Percentiles rank a stretch among this genome's conserved stretches.
Conservation (phyloP, 2,888 invertebrate species). For the Synergus laeviventris region DNA sequence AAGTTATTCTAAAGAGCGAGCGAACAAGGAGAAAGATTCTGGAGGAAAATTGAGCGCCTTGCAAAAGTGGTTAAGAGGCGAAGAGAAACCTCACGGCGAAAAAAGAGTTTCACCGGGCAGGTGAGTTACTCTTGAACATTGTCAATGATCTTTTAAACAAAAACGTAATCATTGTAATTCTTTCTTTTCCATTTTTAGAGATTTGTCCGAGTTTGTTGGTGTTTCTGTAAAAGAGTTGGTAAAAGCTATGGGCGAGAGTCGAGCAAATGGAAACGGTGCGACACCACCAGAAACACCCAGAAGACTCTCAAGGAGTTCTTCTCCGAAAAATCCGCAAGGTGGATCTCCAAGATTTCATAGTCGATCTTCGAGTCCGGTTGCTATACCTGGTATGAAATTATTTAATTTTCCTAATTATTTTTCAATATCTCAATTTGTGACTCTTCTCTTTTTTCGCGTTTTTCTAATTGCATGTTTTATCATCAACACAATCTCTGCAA, state of each 20-base stretch:
- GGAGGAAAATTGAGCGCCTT: slow-evolving; percentile 77
- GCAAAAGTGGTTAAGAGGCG: slow-evolving; percentile 80
- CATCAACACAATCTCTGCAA: neutral
- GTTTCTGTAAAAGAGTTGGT: slow-evolving; percentile 86
- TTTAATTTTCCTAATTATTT: slow-evolving; percentile 16
- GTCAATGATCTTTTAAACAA: neutral
- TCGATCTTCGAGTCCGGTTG: slow-evolving; percentile 80
- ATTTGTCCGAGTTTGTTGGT: slow-evolving; percentile 79
- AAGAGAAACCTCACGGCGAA: slow-evolving; percentile 74
- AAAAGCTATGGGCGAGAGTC: slow-evolving; percentile 84
- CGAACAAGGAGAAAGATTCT: slow-evolving; percentile 64
- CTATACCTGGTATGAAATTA: slow-evolving; percentile 78
- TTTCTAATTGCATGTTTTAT: neutral
- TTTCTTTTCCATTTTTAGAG: slow-evolving; percentile 65
- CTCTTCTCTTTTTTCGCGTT: slow-evolving; percentile 18
- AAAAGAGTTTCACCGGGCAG: slow-evolving; percentile 72
- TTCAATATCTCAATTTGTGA: neutral
- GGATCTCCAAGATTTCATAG: slow-evolving; percentile 77
- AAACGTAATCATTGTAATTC: neutral
- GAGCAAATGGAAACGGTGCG: slow-evolving; percentile 87
- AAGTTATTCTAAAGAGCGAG: slow-evolving; percentile 67
- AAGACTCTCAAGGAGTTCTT: slow-evolving; percentile 76
- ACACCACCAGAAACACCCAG: slow-evolving; percentile 84
- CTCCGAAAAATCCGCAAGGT: slow-evolving; percentile 76
- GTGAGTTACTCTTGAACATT: slow-evolving; percentile 52